A percentile compares a stretch with the other conserved stretches of the same genome.
These are phyloP conservation scores for Polymixis lichenea DNA, from an alignment of 2,888 invertebrate genomes.

Conservation along the genomic window DNA sequence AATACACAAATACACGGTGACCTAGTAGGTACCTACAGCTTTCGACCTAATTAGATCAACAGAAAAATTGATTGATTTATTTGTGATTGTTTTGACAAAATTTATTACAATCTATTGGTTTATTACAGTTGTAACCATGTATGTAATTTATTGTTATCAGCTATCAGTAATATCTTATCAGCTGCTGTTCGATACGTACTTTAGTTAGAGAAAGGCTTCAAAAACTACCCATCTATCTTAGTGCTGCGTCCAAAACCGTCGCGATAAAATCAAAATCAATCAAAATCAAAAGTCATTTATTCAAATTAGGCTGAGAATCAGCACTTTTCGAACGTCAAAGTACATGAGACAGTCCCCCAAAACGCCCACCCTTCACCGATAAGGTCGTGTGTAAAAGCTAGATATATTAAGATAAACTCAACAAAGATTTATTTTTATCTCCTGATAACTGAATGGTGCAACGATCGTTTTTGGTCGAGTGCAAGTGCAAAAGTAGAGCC, in stretches of 20 bases:
- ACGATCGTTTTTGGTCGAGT: not conserved
- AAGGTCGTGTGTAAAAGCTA: conserved; percentile 24
- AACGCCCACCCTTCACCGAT: too few species aligned
- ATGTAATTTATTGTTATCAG: conserved; percentile 5
- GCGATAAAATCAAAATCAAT: too few species aligned
- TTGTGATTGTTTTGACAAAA: conserved; percentile 1
- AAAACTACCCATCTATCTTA: not conserved
- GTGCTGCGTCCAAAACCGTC: conserved; percentile 11
- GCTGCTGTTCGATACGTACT: conserved; percentile 2
- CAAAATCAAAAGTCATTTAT: too few species aligned
- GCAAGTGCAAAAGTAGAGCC: conserved; percentile 25
- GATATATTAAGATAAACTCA: conserved; percentile 12
- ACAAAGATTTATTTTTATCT: conserved; percentile 1
- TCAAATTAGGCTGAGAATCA: too few species aligned
- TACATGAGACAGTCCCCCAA: too few species aligned
- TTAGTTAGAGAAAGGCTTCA: not conserved
- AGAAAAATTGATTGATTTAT: conserved; percentile 13
- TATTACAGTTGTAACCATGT: not conserved
- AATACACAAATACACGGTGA: not conserved
- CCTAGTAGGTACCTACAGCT: too few species aligned
- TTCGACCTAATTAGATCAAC: too few species aligned
- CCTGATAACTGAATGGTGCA: conserved; percentile 5
- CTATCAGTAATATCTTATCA: conserved; percentile 5
- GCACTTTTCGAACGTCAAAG: too few species aligned
- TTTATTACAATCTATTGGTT: not conserved